Evolutionary conservation across 92 coral and sea anemone genomes (phyloP), one percentile per base, ranked within the genome.

Genomic region (Siderastrea siderea): DNA sequence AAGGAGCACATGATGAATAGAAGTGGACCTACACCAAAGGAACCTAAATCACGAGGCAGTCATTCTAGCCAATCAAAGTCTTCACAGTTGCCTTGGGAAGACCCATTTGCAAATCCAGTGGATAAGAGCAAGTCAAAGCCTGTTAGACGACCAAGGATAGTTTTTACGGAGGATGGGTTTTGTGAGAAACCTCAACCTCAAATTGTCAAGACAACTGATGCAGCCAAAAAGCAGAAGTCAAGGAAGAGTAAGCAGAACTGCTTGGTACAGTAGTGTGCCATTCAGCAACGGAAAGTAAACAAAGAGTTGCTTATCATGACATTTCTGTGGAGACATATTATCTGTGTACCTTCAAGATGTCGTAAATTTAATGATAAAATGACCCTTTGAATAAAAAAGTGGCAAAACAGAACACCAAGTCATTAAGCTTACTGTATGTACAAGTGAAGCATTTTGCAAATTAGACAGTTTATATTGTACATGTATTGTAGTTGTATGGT

Each of bases 51-150:
- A 47, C 88, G 91, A 65, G 83, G 26, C 6, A 77, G 89, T 2
- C 87, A 80, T 78, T 84, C 77, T 47, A 19, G 43, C 62, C 61
- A 88, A 60, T 90, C 94, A 88, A 94, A 90, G 69, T 77, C 95
- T 61, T 63, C 96, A 61, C 87, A 91, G 10, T 84, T 98, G 12
- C 99, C 99, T 16, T 98, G 99, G 99, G 99, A 98, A 38, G 99
- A 98, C 64, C 99, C 99, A 3, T 98, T 98, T 81, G 98, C 98
- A 17, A 98, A 98, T 81, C 99, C 99, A 84, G 98, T 95, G 51
- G 96, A 93, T 73, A 95, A 95, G 91, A 91, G 83, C 67, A 88
- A 79, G 17, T 92, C 96, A 50, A 88, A 83, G 48, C 92, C 89
- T 9, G 75, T 91, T 11, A 77, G 94, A 57, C 89, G 98, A 67